Evolutionary conservation across 2,797 vertebrate species (phyloP).

Genomic region (Okamejei kenojei): DNA sequence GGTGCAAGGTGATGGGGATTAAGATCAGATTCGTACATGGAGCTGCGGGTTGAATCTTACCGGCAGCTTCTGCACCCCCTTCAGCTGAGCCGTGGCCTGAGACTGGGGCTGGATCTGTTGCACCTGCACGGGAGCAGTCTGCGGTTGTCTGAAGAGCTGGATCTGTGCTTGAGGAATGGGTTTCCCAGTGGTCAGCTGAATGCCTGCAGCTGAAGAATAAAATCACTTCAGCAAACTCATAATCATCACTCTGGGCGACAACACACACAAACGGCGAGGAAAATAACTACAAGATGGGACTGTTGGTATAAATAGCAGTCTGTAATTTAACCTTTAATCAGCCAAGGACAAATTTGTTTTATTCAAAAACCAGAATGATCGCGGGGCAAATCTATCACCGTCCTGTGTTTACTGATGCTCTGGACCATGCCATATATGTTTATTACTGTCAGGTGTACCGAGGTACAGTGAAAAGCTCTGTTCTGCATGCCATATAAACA

Average conservation of each 20-base stretch:
- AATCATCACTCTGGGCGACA: not conserved
- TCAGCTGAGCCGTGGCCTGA: constrained; percentile 69
- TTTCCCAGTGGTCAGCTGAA: constrained; percentile 66
- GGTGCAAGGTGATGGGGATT: no score
- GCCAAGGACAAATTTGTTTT: not conserved
- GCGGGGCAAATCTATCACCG: no score
- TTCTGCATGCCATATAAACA: no score
- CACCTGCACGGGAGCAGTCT: constrained; percentile 43
- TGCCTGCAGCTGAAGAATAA: constrained; percentile 55
- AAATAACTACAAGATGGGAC: not conserved
- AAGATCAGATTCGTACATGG: not conserved
- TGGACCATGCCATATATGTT: no score
- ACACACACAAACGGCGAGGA: not conserved
- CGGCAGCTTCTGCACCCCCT: constrained; percentile 73
- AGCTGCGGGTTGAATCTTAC: constrained; percentile 49
- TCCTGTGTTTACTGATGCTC: no score
- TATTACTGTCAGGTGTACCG: no score
- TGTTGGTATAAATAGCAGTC: not conserved
- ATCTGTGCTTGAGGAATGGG: constrained; percentile 66
- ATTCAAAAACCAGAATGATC: not conserved
- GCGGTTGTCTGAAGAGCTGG: constrained; percentile 56
- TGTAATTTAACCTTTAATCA: not conserved
- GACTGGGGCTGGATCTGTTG: constrained; percentile 73
- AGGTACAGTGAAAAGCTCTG: no score
- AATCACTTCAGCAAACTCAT: not conserved